These are phyloP conservation scores for Pelagia noctiluca DNA, from an alignment of 30 jellyfish, hydroid and myxozoan species.

Conservation along the genomic window DNA sequence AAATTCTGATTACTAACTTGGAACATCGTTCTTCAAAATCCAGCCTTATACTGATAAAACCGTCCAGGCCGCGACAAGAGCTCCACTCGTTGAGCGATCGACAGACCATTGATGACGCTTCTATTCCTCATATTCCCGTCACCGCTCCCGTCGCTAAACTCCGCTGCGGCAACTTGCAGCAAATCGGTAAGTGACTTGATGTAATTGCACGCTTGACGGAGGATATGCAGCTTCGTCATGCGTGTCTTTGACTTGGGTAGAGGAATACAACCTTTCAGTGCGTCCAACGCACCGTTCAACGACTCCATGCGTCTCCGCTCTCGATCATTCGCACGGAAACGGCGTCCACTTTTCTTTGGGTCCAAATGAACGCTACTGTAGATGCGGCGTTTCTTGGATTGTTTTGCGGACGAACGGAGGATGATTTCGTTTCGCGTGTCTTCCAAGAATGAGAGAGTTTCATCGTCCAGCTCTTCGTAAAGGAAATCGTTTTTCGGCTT, in stretches of 20 bases:
- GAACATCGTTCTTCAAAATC: neutral
- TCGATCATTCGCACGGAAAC: constrained; percentile 96
- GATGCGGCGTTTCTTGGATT: constrained; percentile 72
- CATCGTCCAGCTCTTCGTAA: constrained; percentile 53
- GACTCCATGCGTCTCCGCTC: constrained; percentile 94
- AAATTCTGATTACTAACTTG: too few relatives aligned
- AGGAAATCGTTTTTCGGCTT: constrained; percentile 26
- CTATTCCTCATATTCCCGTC: neutral
- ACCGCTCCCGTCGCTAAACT: neutral
- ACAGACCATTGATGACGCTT: constrained; percentile 65
- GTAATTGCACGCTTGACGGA: constrained; percentile 85
- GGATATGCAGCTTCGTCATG: constrained; percentile 80
- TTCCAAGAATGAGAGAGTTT: constrained; percentile 42
- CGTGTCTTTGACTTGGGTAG: constrained; percentile 70
- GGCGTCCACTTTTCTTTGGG: constrained; percentile 91
- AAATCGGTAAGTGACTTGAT: constrained; percentile 76
- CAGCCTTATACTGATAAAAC: constrained; percentile 17
- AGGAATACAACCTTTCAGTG: constrained; percentile 90
- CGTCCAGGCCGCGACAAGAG: constrained; percentile 48
- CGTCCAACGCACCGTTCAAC: constrained; percentile 87
- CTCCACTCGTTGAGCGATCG: constrained; percentile 64
- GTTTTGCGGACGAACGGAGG: constrained; percentile 7
- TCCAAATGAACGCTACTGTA: constrained; percentile 84
- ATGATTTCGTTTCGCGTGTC: constrained; percentile 24
- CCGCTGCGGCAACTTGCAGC: constrained; percentile 53